These are phyloP conservation scores for Gerris buenoi DNA, from an alignment of 1,140 invertebrate species.

Conservation along the genomic window DNA sequence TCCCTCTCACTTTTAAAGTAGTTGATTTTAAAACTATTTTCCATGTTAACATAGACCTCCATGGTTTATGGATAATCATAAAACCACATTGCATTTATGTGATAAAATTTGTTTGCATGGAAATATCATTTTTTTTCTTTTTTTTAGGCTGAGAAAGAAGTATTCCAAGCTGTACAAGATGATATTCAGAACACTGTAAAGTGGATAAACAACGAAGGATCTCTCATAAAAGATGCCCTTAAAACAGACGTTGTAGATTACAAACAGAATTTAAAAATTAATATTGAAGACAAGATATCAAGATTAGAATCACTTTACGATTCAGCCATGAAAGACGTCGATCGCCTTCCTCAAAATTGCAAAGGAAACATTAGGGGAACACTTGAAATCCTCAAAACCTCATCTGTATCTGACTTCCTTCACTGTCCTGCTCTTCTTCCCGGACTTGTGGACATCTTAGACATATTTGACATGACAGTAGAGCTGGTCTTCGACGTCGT, in stretches of 20 bases:
- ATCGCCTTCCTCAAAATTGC: background rate
- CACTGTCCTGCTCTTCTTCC: background rate
- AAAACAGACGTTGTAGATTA: background rate
- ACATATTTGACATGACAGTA: background rate
- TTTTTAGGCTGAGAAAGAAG: no score
- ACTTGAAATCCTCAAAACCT: background rate
- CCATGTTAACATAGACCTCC: no score
- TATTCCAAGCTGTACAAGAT: no score
- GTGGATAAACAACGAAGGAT: background rate
- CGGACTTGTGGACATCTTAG: background rate
- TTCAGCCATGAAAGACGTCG: background rate
- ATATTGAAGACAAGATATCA: background rate
- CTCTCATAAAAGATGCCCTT: background rate
- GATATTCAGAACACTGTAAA: no score
- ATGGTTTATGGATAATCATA: no score
- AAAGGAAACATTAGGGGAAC: background rate
- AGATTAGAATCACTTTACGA: background rate
- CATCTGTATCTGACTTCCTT: background rate
- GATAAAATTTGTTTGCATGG: no score
- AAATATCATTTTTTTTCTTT: no score
- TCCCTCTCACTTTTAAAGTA: no score
- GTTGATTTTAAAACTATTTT: no score
- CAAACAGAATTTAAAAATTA: background rate
- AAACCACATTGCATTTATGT: no score
- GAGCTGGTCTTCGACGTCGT: background rate